These are phyloP conservation scores for Drosophila lacertosa DNA, from an alignment of 1,140 invertebrate genomes.

Conservation along the genomic window DNA sequence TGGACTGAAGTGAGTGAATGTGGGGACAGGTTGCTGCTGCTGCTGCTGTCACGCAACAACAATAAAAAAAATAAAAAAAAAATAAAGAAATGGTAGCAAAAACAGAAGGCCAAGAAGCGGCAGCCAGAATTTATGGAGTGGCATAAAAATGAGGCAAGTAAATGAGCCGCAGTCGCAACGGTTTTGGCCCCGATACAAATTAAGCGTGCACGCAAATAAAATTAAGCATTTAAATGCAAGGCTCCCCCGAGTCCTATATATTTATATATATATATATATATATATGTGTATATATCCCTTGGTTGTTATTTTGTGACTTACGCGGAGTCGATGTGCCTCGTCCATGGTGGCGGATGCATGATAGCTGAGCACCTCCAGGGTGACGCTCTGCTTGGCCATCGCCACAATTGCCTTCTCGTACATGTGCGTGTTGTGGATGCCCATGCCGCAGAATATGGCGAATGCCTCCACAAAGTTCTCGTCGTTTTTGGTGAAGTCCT, in stretches of 20 bases:
- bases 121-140: conserved; percentile 38
- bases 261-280: no score
- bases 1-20: not conserved
- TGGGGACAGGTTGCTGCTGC: conserved; percentile 57
- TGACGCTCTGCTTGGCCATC: conserved; percentile 97
- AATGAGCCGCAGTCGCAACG: conserved; percentile 15
- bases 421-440: conserved; percentile 98
- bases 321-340: conserved; percentile 92
- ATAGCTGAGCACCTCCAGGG: conserved; percentile 97
- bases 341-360: conserved; percentile 96
- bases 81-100: conserved; percentile 52
- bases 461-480: conserved; percentile 98
- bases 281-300: no score
- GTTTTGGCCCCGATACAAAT: conserved; percentile 55
- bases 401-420: conserved; percentile 96
- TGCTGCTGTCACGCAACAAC: conserved; percentile 49
- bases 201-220: conserved; percentile 66
- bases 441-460: conserved; percentile 99
- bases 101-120: conserved; percentile 16
- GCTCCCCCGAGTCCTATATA: no score
- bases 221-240: conserved; percentile 67
- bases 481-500: conserved; percentile 93
- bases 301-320: conserved; percentile 85
- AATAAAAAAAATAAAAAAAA: conserved; percentile 63
- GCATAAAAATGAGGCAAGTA: conserved; percentile 45